Evolutionary conservation across 1,140 invertebrate species (phyloP), one percentile per base, ranked within the genome.

Genomic region (Drosophila biarmipes): DNA sequence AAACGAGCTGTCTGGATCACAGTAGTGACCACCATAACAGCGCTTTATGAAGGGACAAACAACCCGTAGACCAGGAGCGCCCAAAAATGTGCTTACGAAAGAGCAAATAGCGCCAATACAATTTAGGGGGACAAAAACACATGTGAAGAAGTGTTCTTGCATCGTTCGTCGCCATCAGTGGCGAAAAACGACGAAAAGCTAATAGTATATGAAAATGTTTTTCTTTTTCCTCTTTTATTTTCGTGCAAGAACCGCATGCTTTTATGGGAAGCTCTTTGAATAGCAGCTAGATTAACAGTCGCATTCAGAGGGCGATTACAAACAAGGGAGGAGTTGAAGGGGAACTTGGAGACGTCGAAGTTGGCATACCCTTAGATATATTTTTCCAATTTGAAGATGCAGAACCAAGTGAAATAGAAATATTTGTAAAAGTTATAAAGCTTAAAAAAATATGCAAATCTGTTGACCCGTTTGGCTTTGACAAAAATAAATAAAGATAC

Each of bases 261-360:
- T 27, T 49, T 49, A 49, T 49, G 45, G 45, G 6, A 8, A n/a
- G 45, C 45, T 46, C 45, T 46, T 46, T 46, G 46, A 31, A 49
- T 49, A 31, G 27, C 4, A 17, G 46, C 46, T 49, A 31, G 46
- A 49, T 49, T 49, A 49, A 49, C 46, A 27, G 31, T 49, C 46
- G 24, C 24, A 15, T 27, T 15, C 27, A 15, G n/a, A 31, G 27
- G 31, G 46, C 46, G 31, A 49, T 49, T 49, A 49, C 46, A 31
- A 31, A 31, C 27, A 15, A 31, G n/a, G 31, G 27, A 4, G 46
- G 2, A 7, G 21, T 14, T 5, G 6, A 5, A 21, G 24, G 5
- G 24, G 24, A 24, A 24, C 24, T 27, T 2, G 14, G 6, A 1
- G 14, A 0, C 2, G 14, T 8, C 45, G 46, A 49, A 49, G 4